These are phyloP conservation scores for Zaprionus africanus DNA, from an alignment of 1,140 invertebrate genomes.

Conservation along the genomic window DNA sequence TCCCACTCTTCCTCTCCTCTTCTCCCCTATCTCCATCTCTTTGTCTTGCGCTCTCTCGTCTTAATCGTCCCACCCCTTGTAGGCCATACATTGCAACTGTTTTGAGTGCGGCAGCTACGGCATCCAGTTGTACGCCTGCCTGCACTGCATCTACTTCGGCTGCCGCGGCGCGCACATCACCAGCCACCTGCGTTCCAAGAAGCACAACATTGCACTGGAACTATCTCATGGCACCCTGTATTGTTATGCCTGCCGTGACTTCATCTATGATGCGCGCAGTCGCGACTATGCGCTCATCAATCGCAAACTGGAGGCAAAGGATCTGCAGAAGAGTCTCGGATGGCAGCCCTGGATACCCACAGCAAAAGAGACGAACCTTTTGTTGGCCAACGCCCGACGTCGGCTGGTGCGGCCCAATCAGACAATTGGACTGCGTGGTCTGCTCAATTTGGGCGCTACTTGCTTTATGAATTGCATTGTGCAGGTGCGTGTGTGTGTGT, in stretches of 20 bases:
- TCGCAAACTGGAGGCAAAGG: slow-evolving; percentile 86
- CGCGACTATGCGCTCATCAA: slow-evolving; percentile 87
- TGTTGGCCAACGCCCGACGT: slow-evolving; percentile 90
- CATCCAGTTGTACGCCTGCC: slow-evolving; percentile 93
- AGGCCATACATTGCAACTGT: slow-evolving; percentile 78
- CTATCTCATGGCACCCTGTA: slow-evolving; percentile 95
- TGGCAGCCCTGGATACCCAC: slow-evolving; percentile 93
- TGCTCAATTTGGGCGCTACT: slow-evolving; percentile 98
- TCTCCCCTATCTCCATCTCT: slow-evolving; percentile 30
- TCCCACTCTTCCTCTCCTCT: not conserved
- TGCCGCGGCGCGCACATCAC: slow-evolving; percentile 94
- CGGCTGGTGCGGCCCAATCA: slow-evolving; percentile 92
- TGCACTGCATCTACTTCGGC: slow-evolving; percentile 96
- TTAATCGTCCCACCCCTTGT: not conserved
- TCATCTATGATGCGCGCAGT: slow-evolving; percentile 93
- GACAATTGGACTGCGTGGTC: slow-evolving; percentile 94
- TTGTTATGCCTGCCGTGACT: slow-evolving; percentile 96
- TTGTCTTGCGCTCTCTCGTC: not conserved
- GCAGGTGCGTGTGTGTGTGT: slow-evolving; percentile 86
- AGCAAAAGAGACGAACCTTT: slow-evolving; percentile 88
- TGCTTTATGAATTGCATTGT: slow-evolving; percentile 99
- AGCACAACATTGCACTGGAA: slow-evolving; percentile 94
- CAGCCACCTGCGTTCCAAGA: slow-evolving; percentile 92
- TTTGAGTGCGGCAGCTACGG: slow-evolving; percentile 89
- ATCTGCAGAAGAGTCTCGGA: slow-evolving; percentile 88